Conservation (phyloP, 2,113 vertebrate species). For the Oceanites oceanicus region DNA sequence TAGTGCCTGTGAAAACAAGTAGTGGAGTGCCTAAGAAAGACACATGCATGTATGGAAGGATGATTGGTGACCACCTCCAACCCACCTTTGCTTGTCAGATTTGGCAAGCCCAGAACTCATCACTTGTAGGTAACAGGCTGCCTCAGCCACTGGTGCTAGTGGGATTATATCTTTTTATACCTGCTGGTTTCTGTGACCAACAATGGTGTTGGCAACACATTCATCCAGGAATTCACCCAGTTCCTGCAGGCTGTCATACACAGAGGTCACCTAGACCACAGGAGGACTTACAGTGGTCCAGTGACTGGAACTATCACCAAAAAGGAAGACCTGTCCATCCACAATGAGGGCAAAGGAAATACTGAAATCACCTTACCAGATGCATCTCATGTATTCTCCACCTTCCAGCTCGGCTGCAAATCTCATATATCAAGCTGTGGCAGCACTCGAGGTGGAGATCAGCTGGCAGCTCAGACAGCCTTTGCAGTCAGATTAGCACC, state of each 20-base stretch:
- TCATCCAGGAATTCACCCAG: background rate
- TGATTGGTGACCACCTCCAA: background rate
- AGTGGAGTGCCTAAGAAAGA: background rate
- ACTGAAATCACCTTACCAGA: background rate
- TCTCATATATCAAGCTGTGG: background rate
- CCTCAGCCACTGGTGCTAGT: background rate
- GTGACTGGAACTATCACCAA: background rate
- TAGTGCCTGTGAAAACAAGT: background rate
- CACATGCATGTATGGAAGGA: background rate
- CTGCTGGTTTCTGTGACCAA: background rate
- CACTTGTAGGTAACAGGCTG: background rate
- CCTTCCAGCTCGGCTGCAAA: background rate
- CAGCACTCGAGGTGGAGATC: background rate
- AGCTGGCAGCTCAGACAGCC: background rate
- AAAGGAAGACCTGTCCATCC: background rate
- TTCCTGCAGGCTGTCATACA: background rate
- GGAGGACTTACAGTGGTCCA: background rate
- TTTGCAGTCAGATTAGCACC: background rate
- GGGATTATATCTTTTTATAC: background rate
- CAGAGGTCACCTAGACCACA: background rate
- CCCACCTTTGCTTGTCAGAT: background rate
- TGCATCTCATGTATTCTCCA: background rate
- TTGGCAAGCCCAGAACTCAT: background rate
- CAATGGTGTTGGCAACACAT: background rate
- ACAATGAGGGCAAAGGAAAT: background rate